A percentile compares a stretch with the other conserved stretches of the same genome.
These are phyloP conservation scores for Falco naumanni DNA, from an alignment of 2,797 vertebrate genomes.

Conservation along the genomic window DNA sequence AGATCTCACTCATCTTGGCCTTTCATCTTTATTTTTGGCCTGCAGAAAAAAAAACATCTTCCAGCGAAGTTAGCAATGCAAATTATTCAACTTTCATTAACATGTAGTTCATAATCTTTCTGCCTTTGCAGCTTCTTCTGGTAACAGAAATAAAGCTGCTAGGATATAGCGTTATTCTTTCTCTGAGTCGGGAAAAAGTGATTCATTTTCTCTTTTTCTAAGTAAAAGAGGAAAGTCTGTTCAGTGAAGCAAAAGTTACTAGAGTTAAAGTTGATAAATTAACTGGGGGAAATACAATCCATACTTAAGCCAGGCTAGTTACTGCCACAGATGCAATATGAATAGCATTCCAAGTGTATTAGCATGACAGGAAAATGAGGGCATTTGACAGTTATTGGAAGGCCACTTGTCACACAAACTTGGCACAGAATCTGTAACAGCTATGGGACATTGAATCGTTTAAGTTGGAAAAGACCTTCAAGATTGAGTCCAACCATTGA, in stretches of 20 bases:
- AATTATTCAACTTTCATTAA: slow-evolving; percentile 10
- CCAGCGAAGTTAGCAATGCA: neutral
- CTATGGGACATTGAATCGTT: neutral
- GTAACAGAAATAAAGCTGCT: neutral
- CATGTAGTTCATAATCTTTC: neutral
- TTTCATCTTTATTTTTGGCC: slow-evolving; percentile 16
- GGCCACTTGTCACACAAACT: neutral
- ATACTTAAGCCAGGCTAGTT: slow-evolving; percentile 16
- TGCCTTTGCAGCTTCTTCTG: neutral
- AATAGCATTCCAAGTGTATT: neutral
- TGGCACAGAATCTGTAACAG: neutral
- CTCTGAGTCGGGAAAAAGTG: neutral
- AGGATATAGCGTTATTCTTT: neutral
- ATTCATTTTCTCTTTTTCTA: neutral
- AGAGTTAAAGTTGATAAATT: slow-evolving; percentile 49
- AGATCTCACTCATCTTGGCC: neutral
- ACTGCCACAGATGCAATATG: neutral
- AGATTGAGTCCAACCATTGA: neutral
- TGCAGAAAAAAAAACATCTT: neutral
- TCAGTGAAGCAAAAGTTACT: slow-evolving; percentile 22
- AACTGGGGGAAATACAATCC: neutral
- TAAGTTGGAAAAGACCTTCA: neutral
- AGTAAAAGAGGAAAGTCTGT: neutral
- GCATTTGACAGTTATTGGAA: neutral
- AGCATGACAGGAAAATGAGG: neutral